A percentile compares a stretch with the other conserved stretches of the same genome.
Evolutionary conservation across 2,888 invertebrate species (phyloP).

Genomic region (Drosophila siamana): DNA sequence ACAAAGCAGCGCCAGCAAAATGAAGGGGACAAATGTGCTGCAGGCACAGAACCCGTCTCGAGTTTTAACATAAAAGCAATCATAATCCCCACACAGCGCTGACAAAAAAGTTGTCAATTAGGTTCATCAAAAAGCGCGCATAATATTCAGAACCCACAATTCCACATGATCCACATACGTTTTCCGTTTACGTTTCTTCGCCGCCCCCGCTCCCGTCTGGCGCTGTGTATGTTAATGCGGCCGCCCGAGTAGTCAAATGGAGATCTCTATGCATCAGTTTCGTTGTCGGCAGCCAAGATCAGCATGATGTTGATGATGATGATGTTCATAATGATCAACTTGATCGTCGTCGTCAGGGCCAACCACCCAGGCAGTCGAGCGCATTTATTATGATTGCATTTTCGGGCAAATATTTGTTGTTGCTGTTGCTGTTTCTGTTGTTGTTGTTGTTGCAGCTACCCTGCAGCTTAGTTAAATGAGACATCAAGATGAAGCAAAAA

Average conservation of each 20-base stretch:
- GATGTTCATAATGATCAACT: slow-evolving; percentile 22
- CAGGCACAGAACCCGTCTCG: slow-evolving; percentile 20
- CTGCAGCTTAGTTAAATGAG: slow-evolving; percentile 79
- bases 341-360: slow-evolving; percentile 28
- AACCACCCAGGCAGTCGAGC: slow-evolving; percentile 72
- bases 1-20: slow-evolving; percentile 52
- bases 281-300: too few relatives aligned
- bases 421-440: slow-evolving; percentile 17
- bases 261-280: slow-evolving; percentile 49
- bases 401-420: slow-evolving; percentile 61
- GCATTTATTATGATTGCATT: slow-evolving; percentile 79
- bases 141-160: slow-evolving; percentile 25
- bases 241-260: slow-evolving; percentile 70
- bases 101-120: slow-evolving; percentile 84
- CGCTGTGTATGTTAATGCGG: slow-evolving; percentile 65
- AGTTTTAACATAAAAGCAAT: slow-evolving; percentile 82
- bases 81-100: slow-evolving; percentile 80
- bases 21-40: neutral
- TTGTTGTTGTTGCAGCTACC: slow-evolving; percentile 40
- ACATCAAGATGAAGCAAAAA: slow-evolving; percentile 56
- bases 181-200: neutral
- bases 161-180: slow-evolving; percentile 3
- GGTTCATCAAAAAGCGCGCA: slow-evolving; percentile 69
- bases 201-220: neutral
- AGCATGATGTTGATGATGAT: slow-evolving; percentile 9